phyloP scores from a whole-genome alignment of 1,140 invertebrate genomes.

The Drosophila ohnishii region DNA sequence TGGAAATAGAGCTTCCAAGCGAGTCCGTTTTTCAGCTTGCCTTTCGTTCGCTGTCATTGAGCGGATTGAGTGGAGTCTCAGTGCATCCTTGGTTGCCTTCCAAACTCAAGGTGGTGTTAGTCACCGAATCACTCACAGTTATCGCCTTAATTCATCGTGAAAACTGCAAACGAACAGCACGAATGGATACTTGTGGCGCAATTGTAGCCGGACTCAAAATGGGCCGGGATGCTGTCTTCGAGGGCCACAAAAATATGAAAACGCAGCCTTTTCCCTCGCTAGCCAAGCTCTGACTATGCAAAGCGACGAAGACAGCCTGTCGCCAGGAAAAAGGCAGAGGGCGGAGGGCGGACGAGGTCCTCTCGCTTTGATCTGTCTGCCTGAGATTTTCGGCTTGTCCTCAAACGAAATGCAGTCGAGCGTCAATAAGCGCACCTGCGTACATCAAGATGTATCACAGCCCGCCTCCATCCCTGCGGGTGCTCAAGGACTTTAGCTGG shows the following conservation, averaged over 20 bases:
- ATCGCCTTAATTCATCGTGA: constrained; percentile 36
- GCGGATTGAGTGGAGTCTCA: neutral
- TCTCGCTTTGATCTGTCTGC: constrained; percentile 74
- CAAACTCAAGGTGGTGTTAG: neutral
- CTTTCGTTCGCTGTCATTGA: neutral
- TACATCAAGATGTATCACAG: constrained; percentile 56
- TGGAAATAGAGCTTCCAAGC: constrained; percentile 25
- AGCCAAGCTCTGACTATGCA: constrained; percentile 23
- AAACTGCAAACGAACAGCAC: constrained; percentile 32
- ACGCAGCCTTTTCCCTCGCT: constrained; percentile 62
- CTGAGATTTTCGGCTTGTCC: constrained; percentile 73
- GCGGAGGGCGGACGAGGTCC: constrained; percentile 10
- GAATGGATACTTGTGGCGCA: constrained; percentile 62
- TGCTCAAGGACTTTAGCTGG: neutral
- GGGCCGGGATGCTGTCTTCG: constrained; percentile 53
- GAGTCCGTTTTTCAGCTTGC: constrained; percentile 21
- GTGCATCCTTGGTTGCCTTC: constrained; percentile 24
- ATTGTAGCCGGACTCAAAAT: constrained; percentile 62
- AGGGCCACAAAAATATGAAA: constrained; percentile 70
- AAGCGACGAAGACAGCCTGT: constrained; percentile 45
- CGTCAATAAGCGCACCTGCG: constrained; percentile 79
- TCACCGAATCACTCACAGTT: constrained; percentile 27
- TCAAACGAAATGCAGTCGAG: constrained; percentile 75
- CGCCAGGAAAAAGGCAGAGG: neutral
- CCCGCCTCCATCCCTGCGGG: constrained; percentile 6